Evolutionary conservation across 2,113 vertebrate genomes (phyloP), one percentile per base, ranked within the genome.

Genomic region (Caloenas nicobarica): DNA sequence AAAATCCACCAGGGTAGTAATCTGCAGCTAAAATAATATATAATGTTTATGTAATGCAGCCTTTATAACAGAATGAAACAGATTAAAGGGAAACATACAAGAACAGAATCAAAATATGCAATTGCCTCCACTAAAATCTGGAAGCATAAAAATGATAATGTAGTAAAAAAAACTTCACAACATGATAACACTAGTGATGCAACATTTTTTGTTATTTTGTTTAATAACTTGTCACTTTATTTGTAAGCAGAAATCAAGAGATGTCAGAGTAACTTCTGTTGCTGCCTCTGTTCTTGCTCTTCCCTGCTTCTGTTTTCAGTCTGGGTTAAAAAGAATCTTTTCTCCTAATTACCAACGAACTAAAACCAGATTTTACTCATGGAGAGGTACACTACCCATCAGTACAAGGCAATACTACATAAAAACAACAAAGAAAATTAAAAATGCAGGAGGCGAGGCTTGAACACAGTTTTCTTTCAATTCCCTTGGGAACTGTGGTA

Each of bases 221-320:
- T 97, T 95, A 97, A 92, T 91, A 97, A 96, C 68, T 90, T 94
- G 77, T 95, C 93, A 83, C 65, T 95, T 95, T 95, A 88, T 74
- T 83, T 88, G 86, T 88, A 96, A 65, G 58, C 90, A 96, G 94
- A 91, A 97, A 98, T 98, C 98, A 98, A 98, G 98, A 98, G 97
- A 99, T 98, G 98, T 98, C 98, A 98, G 98, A 98, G 96, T 94
- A 97, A 98, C 98, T 98, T 98, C 92, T 98, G 86, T 97, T 86
- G 83, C 97, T 97, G 95, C 97, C 97, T 97, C 97, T 93, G 97
- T 97, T 97, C 96, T 95, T 95, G 97, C 96, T 96, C 94, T 96
- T 96, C 91, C 91, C 97, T 98, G 98, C 98, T 98, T 98, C 97
- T 96, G 70, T 97, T 95, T 97, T 97, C 98, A 97, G 98, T 96